These are phyloP conservation scores for Cotesia typhae DNA, from an alignment of 1,140 invertebrate species.

Conservation along the genomic window DNA sequence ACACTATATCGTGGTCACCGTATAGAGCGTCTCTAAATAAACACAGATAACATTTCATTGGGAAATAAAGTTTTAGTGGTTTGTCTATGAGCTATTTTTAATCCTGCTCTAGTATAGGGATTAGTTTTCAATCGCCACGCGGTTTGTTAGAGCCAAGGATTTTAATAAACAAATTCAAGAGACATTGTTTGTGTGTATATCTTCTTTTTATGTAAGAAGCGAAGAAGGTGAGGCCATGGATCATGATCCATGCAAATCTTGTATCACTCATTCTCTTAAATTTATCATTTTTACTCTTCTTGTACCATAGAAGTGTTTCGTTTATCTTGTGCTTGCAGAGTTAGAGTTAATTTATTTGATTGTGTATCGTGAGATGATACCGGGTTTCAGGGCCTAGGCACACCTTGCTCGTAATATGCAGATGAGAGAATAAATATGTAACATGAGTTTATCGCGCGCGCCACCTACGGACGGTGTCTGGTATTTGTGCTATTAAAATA, in stretches of 20 bases:
- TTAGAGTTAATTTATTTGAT: neutral
- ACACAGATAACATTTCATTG: constrained; percentile 15
- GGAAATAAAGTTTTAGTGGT: neutral
- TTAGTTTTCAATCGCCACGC: no score
- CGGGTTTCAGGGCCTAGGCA: constrained; percentile 41
- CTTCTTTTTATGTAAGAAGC: no score
- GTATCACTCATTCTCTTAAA: no score
- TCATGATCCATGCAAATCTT: no score
- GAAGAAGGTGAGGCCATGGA: no score
- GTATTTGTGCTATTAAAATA: neutral
- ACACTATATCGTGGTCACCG: constrained; percentile 3
- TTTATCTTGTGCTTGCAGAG: no score
- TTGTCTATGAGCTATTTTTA: no score
- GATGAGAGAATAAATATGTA: constrained; percentile 46
- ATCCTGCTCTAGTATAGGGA: no score
- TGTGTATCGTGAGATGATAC: constrained; percentile 15
- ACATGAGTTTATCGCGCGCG: constrained; percentile 39
- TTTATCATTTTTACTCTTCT: no score
- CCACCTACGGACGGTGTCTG: constrained; percentile 37
- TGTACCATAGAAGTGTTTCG: no score
- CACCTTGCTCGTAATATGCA: constrained; percentile 50
- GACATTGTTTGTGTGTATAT: no score
- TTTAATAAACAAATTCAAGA: no score
- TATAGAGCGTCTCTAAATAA: neutral
- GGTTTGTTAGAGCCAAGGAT: neutral